Evolutionary conservation across 2,888 invertebrate species (phyloP), one percentile per base, ranked within the genome.

Genomic region (Euclidia mi): DNA sequence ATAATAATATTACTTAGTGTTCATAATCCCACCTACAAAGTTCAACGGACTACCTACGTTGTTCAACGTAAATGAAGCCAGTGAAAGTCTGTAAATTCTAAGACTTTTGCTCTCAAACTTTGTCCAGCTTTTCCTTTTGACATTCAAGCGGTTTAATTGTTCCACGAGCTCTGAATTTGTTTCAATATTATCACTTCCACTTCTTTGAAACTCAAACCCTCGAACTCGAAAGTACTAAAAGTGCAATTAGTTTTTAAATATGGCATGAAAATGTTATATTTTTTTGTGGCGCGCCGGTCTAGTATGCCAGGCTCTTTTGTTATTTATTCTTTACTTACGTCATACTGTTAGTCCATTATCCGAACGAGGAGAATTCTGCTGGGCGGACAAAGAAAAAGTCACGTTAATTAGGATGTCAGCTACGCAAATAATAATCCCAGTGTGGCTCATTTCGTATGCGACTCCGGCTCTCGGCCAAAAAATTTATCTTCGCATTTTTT

Each of bases 331-430:
- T 56, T 56, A 55, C 73, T 59, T 63, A 62, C 71, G 47, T 73
- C 66, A 63, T 60, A 57, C 59, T 67, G 52, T 58, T 76, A 71
- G 64, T 63, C 79, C 79, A 87, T 88, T 88, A 83, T 84, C 71
- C 68, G 76, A 75, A 78, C 76, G 81, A 81, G 69, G 78, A 85
- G 81, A 82, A 84, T 83, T 82, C 80, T 65, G 75, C 80, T 77
- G 75, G 65, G 67, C 66, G 77, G 81, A 87, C 84, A 85, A 85
- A 88, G 86, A 87, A 89, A 89, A 88, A 89, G 83, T 84, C 88
- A 83, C 89, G 85, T 88, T 92, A 92, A 92, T 92, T 91, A 92
- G 90, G 89, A 90, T 88, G 91, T 91, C 91, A 85, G 86, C 85
- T 87, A 81, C 82, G 90, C 89, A 91, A 92, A 92, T 91, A 92